Conservation (phyloP, 92 coral and sea anemone species). For the Nematostella vectensis region DNA sequence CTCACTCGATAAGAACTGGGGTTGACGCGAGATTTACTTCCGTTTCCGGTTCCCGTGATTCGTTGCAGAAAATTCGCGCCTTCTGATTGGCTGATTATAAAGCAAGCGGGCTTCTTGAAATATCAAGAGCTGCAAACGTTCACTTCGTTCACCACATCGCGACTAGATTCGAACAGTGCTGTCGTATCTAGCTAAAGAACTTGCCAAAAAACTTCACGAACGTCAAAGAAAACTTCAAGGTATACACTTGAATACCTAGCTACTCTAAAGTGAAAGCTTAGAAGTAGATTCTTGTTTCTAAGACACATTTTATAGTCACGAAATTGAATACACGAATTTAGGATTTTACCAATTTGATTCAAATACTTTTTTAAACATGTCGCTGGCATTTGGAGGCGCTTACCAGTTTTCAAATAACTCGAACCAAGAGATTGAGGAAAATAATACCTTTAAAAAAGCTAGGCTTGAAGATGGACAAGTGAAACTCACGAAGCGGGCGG, state of each 20-base stretch:
- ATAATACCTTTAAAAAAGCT: conserved; percentile 64
- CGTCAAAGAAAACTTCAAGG: not conserved
- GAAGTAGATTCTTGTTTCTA: not conserved
- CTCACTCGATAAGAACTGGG: too few species aligned
- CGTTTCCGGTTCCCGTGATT: conserved; percentile 28
- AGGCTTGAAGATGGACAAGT: conserved; percentile 77
- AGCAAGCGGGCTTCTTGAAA: conserved; percentile 93
- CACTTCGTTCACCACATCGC: conserved; percentile 54
- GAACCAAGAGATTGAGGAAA: conserved; percentile 58
- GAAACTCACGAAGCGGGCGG: conserved; percentile 82
- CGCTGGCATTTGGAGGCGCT: conserved; percentile 78
- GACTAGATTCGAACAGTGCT: conserved; percentile 22
- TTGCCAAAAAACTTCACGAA: not conserved
- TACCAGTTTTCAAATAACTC: conserved; percentile 56
- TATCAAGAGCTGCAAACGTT: conserved; percentile 69
- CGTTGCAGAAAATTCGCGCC: conserved; percentile 3
- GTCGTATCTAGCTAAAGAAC: conserved; percentile 5
- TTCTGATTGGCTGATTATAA: conserved; percentile 68
- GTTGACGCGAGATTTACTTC: conserved; percentile 8
- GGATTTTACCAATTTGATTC: conserved; percentile 3
- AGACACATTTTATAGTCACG: not conserved
- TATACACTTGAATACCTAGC: not conserved
- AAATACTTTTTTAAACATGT: conserved; percentile 27
- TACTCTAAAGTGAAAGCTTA: not conserved
- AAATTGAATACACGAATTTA: not conserved